Base-by-base conservation (phyloP, 2,797 vertebrate genomes). In the Sebastes steindachneri region DNA sequence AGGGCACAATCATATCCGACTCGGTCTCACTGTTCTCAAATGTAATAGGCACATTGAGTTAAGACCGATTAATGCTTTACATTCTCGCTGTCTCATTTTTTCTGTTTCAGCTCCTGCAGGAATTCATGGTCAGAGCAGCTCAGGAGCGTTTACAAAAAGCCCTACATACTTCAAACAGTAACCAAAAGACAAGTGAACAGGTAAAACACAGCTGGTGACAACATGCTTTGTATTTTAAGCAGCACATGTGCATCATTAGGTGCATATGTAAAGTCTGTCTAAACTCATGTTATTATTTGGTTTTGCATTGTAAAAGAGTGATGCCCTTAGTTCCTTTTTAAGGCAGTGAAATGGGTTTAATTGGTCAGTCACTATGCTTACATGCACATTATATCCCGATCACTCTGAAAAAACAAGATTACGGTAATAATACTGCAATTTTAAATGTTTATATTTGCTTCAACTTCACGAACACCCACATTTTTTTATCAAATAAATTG, bases 31-130 rank as follows among this genome's bases (percentile, higher is more conserved):
- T 85, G 80, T 79, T 85, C 84, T 89, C 73, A 80, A 72, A 91
- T 87, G 87, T 83, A 77, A 74, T 68, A 95, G 94, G 95, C 94
- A 95, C 94, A 82, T 68, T 81, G 83, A 92, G 87, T 84, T 81
- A 81, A 88, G 79, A 94, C 80, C 62, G 21, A 75, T 45, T 33
- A 82, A 57, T 80, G 73, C 69, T 78, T 88, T 59, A 66, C 55
- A 51, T 80, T 85, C 81, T 68, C 26, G 55, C 64, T 53, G 57
- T 74, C 79, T 73, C 25, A 21, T 73, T 8, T 69, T 76, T 29
- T 82, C 35, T 75, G 37, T 66, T 54, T 75, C 23, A 17, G 76
- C 75, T 70, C 84, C 79, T 87, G 81, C 58, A 35, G 72, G 71
- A 66, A 60, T 73, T 72, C 35, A 48, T 67, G 29, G 37, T 68